These are phyloP conservation scores for Eulemur macaco DNA, from an alignment of 2,113 vertebrate genomes.

Conservation along the genomic window DNA sequence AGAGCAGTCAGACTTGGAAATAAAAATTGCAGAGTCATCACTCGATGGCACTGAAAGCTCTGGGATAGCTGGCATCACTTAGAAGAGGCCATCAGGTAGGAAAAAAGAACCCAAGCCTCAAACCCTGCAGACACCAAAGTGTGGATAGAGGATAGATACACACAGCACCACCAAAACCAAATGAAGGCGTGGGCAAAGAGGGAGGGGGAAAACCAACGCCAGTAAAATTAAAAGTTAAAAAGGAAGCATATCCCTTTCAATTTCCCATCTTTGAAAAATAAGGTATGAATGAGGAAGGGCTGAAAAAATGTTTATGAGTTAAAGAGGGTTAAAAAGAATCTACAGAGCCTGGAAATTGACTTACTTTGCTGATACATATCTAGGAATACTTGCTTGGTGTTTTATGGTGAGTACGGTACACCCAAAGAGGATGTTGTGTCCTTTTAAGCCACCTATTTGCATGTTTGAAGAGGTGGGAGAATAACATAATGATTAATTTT, in stretches of 20 bases:
- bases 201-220: neutral
- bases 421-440: neutral
- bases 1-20: neutral
- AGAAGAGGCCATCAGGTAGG: neutral
- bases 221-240: neutral
- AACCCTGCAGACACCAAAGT: neutral
- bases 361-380: neutral
- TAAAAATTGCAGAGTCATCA: neutral
- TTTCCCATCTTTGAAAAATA: neutral
- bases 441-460: constrained; percentile 12
- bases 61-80: neutral
- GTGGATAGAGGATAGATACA: neutral
- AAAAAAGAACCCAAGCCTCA: neutral
- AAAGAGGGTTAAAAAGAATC: neutral
- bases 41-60: neutral
- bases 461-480: neutral
- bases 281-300: neutral
- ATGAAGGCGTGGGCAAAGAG: neutral
- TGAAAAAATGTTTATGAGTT: neutral
- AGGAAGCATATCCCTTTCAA: neutral
- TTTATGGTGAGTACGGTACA: neutral
- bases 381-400: neutral
- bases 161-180: neutral
- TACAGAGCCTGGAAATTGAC: neutral
- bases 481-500: neutral